phyloP scores from a whole-genome alignment of 2,888 invertebrate genomes.

The Priocnemis perturbator region DNA sequence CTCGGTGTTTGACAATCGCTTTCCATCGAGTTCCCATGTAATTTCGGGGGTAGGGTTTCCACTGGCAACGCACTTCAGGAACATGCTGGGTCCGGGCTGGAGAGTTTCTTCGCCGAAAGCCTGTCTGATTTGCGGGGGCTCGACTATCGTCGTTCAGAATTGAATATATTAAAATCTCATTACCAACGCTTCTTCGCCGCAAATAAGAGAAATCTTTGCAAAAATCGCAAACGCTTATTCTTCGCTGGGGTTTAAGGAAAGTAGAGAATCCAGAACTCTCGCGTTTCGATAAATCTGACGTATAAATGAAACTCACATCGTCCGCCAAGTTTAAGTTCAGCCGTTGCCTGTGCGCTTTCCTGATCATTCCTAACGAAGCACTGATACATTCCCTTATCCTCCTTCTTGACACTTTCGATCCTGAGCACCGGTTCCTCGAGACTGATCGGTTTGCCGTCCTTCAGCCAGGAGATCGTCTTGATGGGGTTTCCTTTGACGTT shows the following conservation, averaged over 20 bases:
- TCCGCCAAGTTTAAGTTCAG: conserved; percentile 94
- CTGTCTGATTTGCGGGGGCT: conserved; percentile 91
- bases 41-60: conserved; percentile 97
- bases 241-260: too few species aligned
- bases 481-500: conserved; percentile 93
- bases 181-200: neutral
- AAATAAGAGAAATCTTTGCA: too few species aligned
- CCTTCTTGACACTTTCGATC: conserved; percentile 93
- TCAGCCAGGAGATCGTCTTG: conserved; percentile 93
- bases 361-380: conserved; percentile 95
- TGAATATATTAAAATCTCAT: neutral
- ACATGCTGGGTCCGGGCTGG: conserved; percentile 92
- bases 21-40: conserved; percentile 93
- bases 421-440: conserved; percentile 88
- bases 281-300: too few species aligned
- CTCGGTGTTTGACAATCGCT: conserved; percentile 86
- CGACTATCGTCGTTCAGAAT: conserved; percentile 78
- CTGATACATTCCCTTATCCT: conserved; percentile 98
- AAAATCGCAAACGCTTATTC: too few species aligned
- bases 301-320: conserved; percentile 79
- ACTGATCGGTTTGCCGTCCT: conserved; percentile 91
- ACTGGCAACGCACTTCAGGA: conserved; percentile 93
- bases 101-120: conserved; percentile 93
- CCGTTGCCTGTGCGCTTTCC: conserved; percentile 94
- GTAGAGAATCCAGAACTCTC: too few species aligned